These are phyloP conservation scores for Xylophagus ater DNA, from an alignment of 2,888 invertebrate genomes.

Conservation along the genomic window DNA sequence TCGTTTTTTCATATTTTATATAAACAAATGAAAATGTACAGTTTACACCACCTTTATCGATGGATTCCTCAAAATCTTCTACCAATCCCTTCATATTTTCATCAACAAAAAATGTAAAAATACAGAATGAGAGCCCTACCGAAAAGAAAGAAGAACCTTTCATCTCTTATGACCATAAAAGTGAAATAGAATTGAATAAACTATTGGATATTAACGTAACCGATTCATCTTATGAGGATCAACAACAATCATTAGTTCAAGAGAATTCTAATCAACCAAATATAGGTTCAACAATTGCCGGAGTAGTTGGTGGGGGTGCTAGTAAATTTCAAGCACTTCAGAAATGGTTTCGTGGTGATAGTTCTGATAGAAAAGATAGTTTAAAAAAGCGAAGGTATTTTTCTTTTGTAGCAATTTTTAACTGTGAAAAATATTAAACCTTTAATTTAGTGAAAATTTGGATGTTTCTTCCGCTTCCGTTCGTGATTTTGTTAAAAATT, in stretches of 20 bases:
- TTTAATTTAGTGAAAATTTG: conserved; percentile 40
- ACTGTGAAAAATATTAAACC: background rate
- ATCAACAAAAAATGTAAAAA: conserved; percentile 16
- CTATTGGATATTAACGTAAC: conserved; percentile 10
- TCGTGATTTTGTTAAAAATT: conserved; percentile 59
- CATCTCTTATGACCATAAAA: conserved; percentile 5
- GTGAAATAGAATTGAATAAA: conserved; percentile 11
- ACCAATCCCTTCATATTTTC: conserved; percentile 18
- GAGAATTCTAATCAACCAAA: conserved; percentile 26
- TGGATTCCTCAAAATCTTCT: conserved; percentile 16
- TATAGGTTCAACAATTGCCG: conserved; percentile 37
- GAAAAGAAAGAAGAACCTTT: conserved; percentile 12
- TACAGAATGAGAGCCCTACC: conserved; percentile 6
- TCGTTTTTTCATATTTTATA: background rate
- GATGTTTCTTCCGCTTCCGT: conserved; percentile 44
- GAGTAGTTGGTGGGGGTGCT: conserved; percentile 39
- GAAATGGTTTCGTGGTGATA: conserved; percentile 40
- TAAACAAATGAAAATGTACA: conserved; percentile 5
- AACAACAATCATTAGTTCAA: conserved; percentile 2
- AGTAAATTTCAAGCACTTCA: conserved; percentile 38
- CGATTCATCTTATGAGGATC: conserved; percentile 11
- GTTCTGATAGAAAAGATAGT: conserved; percentile 25
- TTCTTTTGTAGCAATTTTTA: background rate
- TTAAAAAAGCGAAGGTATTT: conserved; percentile 18
- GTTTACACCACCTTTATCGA: conserved; percentile 24